Percentiles rank a stretch among this genome's conserved stretches.
These are phyloP conservation scores for Teleogryllus occipitalis DNA, from an alignment of 1,140 invertebrate genomes.

Conservation along the genomic window DNA sequence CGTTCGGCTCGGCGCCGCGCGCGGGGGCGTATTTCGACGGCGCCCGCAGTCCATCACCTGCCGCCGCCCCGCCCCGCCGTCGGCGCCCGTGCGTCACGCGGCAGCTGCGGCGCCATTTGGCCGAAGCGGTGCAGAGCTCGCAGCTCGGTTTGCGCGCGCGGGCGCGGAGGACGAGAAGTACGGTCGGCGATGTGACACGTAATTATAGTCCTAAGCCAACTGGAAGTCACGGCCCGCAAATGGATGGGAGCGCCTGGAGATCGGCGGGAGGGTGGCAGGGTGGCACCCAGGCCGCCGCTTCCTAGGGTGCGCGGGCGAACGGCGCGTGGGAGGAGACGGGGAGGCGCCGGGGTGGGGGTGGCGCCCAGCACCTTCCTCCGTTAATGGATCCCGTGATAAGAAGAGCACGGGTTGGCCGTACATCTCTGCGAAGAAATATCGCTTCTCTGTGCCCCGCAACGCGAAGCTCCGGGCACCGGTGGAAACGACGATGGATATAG, in stretches of 20 bases:
- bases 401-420: background rate
- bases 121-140: too few relatives aligned
- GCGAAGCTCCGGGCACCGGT: background rate
- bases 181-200: background rate
- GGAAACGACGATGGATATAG: background rate
- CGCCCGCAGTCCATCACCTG: background rate
- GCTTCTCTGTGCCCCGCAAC: background rate
- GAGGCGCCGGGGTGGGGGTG: background rate
- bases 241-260: background rate
- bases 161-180: background rate
- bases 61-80: too few relatives aligned
- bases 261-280: background rate
- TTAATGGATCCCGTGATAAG: conserved; percentile 1
- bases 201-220: background rate
- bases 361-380: background rate
- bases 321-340: background rate
- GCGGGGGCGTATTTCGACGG: background rate
- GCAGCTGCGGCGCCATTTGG: background rate
- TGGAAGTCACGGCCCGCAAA: background rate
- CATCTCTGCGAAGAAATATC: conserved; percentile 1
- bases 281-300: too few relatives aligned
- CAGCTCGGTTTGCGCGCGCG: too few relatives aligned
- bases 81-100: background rate
- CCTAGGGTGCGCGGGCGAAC: background rate
- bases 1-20: too few relatives aligned